A percentile compares a stretch with the other conserved stretches of the same genome.
phyloP scores from a whole-genome alignment of 1,140 invertebrate species.

The Conopomorpha cramerella region DNA sequence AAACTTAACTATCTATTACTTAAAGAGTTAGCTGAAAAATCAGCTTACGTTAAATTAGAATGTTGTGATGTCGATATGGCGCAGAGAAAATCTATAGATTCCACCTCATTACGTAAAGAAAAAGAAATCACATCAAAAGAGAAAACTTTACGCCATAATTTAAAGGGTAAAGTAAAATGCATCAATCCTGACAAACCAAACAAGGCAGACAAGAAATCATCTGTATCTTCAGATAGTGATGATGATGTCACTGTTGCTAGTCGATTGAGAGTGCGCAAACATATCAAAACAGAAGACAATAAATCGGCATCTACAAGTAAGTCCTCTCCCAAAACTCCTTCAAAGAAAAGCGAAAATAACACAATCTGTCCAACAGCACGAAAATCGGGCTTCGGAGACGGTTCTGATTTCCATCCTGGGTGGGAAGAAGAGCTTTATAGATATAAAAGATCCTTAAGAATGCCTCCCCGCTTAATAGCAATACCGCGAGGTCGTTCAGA shows the following conservation, averaged over 20 bases:
- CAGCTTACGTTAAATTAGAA: slow-evolving; percentile 46
- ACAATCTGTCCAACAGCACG: slow-evolving; percentile 38
- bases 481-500: slow-evolving; percentile 63
- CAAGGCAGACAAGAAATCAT: slow-evolving; percentile 22
- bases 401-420: slow-evolving; percentile 74
- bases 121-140: slow-evolving; percentile 32
- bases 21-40: slow-evolving; percentile 49
- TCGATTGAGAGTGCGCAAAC: slow-evolving; percentile 41
- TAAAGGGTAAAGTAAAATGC: too few relatives aligned
- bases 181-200: slow-evolving; percentile 21
- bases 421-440: slow-evolving; percentile 82
- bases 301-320: slow-evolving; percentile 21
- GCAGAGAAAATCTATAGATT: slow-evolving; percentile 40
- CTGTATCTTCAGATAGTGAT: slow-evolving; percentile 48
- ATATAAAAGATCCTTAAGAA: slow-evolving; percentile 79
- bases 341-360: slow-evolving; percentile 37
- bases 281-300: slow-evolving; percentile 35
- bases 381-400: slow-evolving; percentile 71
- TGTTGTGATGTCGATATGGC: slow-evolving; percentile 44
- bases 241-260: slow-evolving; percentile 38
- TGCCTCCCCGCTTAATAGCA: slow-evolving; percentile 77
- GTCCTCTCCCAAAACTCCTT: slow-evolving; percentile 29
- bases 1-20: slow-evolving; percentile 35
- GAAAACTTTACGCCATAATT: too few relatives aligned
- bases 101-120: slow-evolving; percentile 25